These are phyloP conservation scores for Lasiurus borealis DNA, from an alignment of 2,113 vertebrate genomes.

Conservation along the genomic window DNA sequence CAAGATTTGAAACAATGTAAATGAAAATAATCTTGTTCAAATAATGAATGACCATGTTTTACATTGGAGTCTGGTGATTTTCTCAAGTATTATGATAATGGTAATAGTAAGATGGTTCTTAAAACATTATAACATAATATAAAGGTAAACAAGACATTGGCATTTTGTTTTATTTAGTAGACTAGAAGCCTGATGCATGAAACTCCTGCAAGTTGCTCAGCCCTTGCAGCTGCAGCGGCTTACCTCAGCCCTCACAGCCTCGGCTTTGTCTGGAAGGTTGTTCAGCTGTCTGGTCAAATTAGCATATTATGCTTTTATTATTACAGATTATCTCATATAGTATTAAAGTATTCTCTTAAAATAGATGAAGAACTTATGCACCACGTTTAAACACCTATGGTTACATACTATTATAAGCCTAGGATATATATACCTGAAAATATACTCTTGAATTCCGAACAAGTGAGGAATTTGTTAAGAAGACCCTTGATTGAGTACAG, in stretches of 20 bases:
- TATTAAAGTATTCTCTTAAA: not conserved
- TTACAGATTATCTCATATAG: not conserved
- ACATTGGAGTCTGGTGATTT: constrained; percentile 11
- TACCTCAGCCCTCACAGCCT: too few species aligned
- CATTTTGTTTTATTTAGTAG: constrained; percentile 9
- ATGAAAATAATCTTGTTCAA: constrained; percentile 47
- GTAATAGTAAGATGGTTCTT: not conserved
- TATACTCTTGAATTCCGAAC: not conserved
- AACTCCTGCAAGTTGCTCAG: too few species aligned
- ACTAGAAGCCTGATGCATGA: too few species aligned
- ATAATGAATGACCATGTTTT: not conserved
- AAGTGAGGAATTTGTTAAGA: constrained; percentile 9
- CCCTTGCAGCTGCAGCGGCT: too few species aligned
- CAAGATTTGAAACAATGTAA: constrained; percentile 52
- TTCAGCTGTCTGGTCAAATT: too few species aligned
- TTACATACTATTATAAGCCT: constrained; percentile 9
- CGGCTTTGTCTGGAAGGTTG: too few species aligned
- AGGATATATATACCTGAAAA: not conserved
- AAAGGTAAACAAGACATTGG: not conserved
- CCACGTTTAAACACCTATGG: not conserved
- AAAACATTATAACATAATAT: constrained; percentile 24
- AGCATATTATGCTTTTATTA: too few species aligned
- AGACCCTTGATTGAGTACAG: not conserved
- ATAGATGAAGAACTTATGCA: not conserved
- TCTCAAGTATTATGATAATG: not conserved